Percentiles rank a stretch among this genome's conserved stretches.
These are phyloP conservation scores for Pseudomyrmex cubaensis DNA, from an alignment of 1,140 invertebrate species.

Conservation along the genomic window DNA sequence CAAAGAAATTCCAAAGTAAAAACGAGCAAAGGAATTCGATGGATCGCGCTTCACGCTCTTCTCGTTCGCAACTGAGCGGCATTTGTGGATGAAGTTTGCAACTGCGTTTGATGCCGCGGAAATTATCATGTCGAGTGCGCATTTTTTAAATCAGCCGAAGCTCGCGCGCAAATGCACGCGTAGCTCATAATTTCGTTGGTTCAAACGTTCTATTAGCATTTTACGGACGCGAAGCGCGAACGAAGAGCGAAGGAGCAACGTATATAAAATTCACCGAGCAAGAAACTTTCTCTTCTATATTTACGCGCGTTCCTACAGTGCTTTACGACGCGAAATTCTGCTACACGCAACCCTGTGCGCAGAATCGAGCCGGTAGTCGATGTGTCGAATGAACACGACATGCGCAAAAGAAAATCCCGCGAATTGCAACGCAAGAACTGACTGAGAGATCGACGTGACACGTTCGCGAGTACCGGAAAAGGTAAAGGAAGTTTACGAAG, in stretches of 20 bases:
- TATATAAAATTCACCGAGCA: not conserved
- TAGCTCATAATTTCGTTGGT: slow-evolving; percentile 30
- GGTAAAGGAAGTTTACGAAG: not conserved
- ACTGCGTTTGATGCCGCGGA: not conserved
- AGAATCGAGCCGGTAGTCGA: not conserved
- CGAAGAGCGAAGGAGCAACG: not conserved
- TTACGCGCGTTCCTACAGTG: not conserved
- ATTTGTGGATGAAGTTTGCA: slow-evolving; percentile 9
- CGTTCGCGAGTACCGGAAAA: slow-evolving; percentile 10
- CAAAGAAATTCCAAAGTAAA: not conserved
- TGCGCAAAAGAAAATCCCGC: not conserved
- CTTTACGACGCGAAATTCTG: slow-evolving; percentile 1
- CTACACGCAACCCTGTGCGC: not conserved
- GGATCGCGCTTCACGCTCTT: not conserved
- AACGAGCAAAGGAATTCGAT: not conserved
- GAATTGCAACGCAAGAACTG: not conserved
- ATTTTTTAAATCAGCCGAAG: slow-evolving; percentile 10
- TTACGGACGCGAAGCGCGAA: not conserved
- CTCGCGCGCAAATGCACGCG: not conserved
- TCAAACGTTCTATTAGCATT: slow-evolving; percentile 27
- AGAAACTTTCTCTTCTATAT: slow-evolving; percentile 47
- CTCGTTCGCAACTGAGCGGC: not conserved
- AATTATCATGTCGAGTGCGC: slow-evolving; percentile 12
- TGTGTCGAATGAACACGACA: not conserved
- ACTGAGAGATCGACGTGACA: not conserved